These are phyloP conservation scores for Xanthorhoe spadicearia DNA, from an alignment of 2,888 invertebrate genomes.

Conservation along the genomic window DNA sequence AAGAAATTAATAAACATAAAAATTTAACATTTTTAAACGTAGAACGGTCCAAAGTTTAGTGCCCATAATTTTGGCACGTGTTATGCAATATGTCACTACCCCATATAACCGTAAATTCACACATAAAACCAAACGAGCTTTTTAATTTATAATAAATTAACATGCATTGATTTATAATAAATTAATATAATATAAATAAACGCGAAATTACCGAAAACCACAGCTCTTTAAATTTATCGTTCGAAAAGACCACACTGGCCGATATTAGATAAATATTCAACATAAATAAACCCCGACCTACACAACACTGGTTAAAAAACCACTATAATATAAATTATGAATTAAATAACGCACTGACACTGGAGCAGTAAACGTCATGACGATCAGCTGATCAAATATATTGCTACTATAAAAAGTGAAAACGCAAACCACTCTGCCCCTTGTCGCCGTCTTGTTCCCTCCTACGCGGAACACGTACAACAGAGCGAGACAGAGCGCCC, in stretches of 20 bases:
- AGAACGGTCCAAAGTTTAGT: conserved; percentile 14
- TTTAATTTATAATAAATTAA: conserved; percentile 46
- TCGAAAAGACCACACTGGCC: conserved; percentile 44
- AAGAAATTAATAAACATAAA: conserved; percentile 1
- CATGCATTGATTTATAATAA: conserved; percentile 49
- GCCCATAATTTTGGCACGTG: conserved; percentile 41
- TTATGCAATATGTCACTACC: conserved; percentile 35
- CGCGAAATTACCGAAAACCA: conserved; percentile 54
- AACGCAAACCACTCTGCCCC: conserved; percentile 78
- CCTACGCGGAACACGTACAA: conserved; percentile 37
- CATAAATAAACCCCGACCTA: conserved; percentile 81
- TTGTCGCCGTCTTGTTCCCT: conserved; percentile 61
- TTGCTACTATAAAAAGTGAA: conserved; percentile 85
- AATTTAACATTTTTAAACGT: conserved; percentile 8
- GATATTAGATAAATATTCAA: conserved; percentile 73
- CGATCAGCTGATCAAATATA: conserved; percentile 85
- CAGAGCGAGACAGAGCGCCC: conserved; percentile 62
- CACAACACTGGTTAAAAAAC: conserved; percentile 72
- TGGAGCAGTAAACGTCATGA: conserved; percentile 79
- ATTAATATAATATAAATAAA: conserved; percentile 49
- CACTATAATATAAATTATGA: conserved; percentile 82
- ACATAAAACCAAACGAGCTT: conserved; percentile 25
- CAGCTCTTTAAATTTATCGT: conserved; percentile 55
- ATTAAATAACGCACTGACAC: conserved; percentile 77
- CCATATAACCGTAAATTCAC: conserved; percentile 30